A percentile compares a stretch with the other conserved stretches of the same genome.
phyloP scores from a whole-genome alignment of 2,797 vertebrate genomes.

The Eupleurogrammus muticus region DNA sequence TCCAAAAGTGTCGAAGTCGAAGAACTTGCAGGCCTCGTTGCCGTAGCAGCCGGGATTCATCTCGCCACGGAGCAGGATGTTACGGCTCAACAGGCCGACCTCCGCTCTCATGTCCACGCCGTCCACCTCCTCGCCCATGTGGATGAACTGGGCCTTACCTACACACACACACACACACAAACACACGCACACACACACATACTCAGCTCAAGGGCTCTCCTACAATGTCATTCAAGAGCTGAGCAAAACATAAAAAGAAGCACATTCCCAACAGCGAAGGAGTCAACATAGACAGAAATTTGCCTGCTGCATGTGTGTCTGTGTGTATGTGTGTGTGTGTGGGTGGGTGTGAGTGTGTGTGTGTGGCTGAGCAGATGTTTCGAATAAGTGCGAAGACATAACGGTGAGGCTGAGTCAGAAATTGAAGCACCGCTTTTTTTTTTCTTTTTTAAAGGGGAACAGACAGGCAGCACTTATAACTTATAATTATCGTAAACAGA shows the following conservation, averaged over 20 bases:
- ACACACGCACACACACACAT: constrained; percentile 20
- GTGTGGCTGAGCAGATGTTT: constrained; percentile 29
- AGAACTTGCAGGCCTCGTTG: constrained; percentile 91
- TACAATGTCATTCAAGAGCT: constrained; percentile 6
- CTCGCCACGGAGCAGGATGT: constrained; percentile 89
- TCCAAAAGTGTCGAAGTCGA: constrained; percentile 94
- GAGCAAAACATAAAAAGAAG: constrained; percentile 3
- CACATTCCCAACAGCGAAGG: not conserved
- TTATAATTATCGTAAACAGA: no score
- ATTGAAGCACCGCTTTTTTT: not conserved
- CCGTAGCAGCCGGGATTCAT: constrained; percentile 89
- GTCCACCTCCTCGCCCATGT: constrained; percentile 89
- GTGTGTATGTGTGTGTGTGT: not conserved
- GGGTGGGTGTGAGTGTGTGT: not conserved
- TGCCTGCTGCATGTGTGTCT: no score
- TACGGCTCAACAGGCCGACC: constrained; percentile 92
- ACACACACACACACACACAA: constrained; percentile 26
- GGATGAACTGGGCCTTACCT: constrained; percentile 92
- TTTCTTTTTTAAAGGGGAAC: constrained; percentile 10
- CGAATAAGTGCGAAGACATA: constrained; percentile 19
- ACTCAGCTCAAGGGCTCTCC: constrained; percentile 2
- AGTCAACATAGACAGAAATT: no score
- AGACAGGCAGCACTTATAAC: not conserved
- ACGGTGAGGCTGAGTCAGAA: constrained; percentile 18
- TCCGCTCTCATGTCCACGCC: constrained; percentile 96